Base-by-base conservation (phyloP, 1,140 invertebrate genomes). In the Pectinophora gossypiella region DNA sequence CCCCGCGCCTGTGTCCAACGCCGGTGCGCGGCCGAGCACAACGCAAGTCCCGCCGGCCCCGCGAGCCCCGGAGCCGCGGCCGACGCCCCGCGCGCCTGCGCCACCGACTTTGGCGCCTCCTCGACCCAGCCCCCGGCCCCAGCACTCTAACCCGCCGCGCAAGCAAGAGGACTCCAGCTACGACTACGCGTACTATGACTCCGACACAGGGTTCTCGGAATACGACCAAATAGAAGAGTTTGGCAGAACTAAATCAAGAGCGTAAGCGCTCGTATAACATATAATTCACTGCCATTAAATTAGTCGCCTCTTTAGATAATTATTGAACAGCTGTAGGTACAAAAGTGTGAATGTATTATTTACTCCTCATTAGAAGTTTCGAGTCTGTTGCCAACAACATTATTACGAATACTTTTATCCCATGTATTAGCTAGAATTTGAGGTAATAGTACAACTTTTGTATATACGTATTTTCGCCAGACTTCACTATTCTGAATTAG, bases 111-210 rank as follows among this genome's bases (percentile, higher is more conserved):
- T 73, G 7, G 55, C 72, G 12, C 69, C 79, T 48, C 78, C 79
- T 0, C 55, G 56, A 36, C 62, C 64, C 7, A 54, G 67, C n/a
- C 62, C 64, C 18, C 70, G 55, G 13, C 59, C 68, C 0, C 74
- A 71, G 5, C 51, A 70, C 13, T 76, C 70, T 4, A 75, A 77
- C 22, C 68, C 77, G 5, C 48, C 68, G 7, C 74, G 67, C 13
- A 84, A 85, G 48, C 88, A 88, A 40, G 91, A 92, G 63, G 90
- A 91, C 62, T 88, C 81, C 20, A 92, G 91, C 61, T 93, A 93
- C 51, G 92, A 93, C 62, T 93, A 93, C 60, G 91, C 91, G 6
- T 93, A 93, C 68, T 93, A 93, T 56, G 92, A 92, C 51, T 85
- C 85, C 7, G 85, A 89, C 16, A 74, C 87, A 19, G 88, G 88